Evolutionary conservation across 1,140 invertebrate genomes (phyloP).

Genomic region (Nephila pilipes): DNA sequence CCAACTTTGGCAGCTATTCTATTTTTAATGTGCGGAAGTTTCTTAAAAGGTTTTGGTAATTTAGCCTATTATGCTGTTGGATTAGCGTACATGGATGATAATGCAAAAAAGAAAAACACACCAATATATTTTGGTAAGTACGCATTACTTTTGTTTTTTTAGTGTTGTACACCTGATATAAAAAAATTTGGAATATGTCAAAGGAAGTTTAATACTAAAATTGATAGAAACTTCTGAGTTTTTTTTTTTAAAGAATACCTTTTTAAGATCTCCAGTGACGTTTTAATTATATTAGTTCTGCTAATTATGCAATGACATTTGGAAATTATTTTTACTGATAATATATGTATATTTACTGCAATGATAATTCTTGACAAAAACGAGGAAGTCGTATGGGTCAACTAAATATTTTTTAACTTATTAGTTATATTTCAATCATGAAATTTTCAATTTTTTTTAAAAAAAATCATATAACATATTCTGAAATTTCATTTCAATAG

Average conservation of each 20-base stretch:
- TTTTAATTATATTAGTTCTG: not conserved
- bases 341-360: too few relatives aligned
- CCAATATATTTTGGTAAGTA: conserved; percentile 78
- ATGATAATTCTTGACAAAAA: too few relatives aligned
- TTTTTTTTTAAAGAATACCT: not conserved
- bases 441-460: too few relatives aligned
- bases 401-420: too few relatives aligned
- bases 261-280: not conserved
- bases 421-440: too few relatives aligned
- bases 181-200: too few relatives aligned
- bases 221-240: too few relatives aligned
- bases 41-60: conserved; percentile 78
- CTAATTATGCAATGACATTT: not conserved
- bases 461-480: too few relatives aligned
- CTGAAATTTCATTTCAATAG: too few relatives aligned
- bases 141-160: conserved; percentile 17
- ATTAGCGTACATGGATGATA: conserved; percentile 80
- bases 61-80: conserved; percentile 78
- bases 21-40: conserved; percentile 73
- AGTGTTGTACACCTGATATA: too few relatives aligned
- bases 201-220: too few relatives aligned
- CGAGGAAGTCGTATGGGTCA: too few relatives aligned
- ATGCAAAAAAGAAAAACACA: conserved; percentile 80
- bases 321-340: not conserved
- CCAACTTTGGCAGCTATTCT: conserved; percentile 50